Percentiles rank a stretch among this genome's conserved stretches.
phyloP scores from a whole-genome alignment of 2,797 vertebrate species.

The Emys orbicularis region DNA sequence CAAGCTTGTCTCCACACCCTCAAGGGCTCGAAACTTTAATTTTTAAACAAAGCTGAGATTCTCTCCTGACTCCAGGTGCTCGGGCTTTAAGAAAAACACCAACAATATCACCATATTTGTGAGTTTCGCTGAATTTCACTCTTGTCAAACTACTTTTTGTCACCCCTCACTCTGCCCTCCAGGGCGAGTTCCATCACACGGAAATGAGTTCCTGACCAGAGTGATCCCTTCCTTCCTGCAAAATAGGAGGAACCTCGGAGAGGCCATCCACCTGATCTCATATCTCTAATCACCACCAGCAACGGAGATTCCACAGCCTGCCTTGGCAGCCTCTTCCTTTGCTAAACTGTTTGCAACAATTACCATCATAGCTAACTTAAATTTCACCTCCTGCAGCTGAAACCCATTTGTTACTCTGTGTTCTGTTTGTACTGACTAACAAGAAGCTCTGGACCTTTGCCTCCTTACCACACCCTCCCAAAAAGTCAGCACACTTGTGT shows the following conservation, averaged over 20 bases:
- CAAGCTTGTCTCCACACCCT: neutral
- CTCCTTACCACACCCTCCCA: neutral
- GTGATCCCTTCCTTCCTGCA: neutral
- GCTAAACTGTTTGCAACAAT: neutral
- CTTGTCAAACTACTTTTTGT: too few relatives aligned
- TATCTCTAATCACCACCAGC: neutral
- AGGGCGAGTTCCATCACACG: neutral
- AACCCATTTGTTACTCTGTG: neutral
- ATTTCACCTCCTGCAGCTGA: neutral
- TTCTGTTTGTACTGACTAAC: neutral
- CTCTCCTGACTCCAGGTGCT: neutral
- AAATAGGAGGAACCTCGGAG: neutral
- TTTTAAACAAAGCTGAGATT: neutral
- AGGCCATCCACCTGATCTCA: neutral
- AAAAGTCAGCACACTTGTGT: rapidly evolving
- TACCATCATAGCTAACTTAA: neutral
- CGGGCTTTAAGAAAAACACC: neutral
- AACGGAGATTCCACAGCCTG: neutral
- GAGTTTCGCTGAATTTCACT: neutral
- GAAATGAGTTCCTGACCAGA: neutral
- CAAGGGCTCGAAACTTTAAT: neutral
- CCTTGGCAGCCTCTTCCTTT: neutral
- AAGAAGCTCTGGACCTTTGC: neutral
- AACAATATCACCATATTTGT: neutral
- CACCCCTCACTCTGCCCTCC: too few relatives aligned